A percentile compares a stretch with the other conserved stretches of the same genome.
Evolutionary conservation across 2,113 vertebrate genomes (phyloP).

Genomic region (Gavia stellata): DNA sequence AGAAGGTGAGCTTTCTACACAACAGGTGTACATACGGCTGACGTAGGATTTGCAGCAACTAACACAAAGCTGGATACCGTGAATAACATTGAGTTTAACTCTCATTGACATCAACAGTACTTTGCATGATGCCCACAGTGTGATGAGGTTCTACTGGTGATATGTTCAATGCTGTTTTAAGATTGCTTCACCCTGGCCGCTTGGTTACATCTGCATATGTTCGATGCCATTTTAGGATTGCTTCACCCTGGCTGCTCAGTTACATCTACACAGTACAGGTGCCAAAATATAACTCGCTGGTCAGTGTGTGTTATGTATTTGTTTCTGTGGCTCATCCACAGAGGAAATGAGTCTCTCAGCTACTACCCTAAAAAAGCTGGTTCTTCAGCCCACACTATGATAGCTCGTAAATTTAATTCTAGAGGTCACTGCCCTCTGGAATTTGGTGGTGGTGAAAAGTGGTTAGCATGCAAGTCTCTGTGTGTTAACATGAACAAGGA

Average conservation of each 20-base stretch:
- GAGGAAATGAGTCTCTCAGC: conserved; percentile 33
- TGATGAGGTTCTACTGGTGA: background rate
- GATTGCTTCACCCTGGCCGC: background rate
- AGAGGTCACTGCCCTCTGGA: conserved; percentile 34
- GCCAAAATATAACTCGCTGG: background rate
- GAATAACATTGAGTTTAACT: background rate
- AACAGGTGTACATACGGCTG: background rate
- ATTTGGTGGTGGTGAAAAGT: conserved; percentile 13
- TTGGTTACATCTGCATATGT: background rate
- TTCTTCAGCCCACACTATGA: conserved; percentile 23
- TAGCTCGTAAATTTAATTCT: conserved; percentile 22
- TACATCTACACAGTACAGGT: background rate
- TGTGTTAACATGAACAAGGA: background rate
- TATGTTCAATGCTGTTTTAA: background rate
- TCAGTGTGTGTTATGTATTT: background rate
- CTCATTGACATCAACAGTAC: background rate
- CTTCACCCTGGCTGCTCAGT: background rate
- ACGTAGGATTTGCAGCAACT: background rate
- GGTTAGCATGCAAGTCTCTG: background rate
- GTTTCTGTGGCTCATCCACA: conserved; percentile 49
- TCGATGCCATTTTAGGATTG: background rate
- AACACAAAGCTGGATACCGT: background rate
- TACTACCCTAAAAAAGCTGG: conserved; percentile 11
- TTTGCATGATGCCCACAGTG: background rate
- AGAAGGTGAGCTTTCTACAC: background rate